Evolutionary conservation across 2,888 invertebrate genomes (phyloP).

Genomic region (Cryptops parisi): DNA sequence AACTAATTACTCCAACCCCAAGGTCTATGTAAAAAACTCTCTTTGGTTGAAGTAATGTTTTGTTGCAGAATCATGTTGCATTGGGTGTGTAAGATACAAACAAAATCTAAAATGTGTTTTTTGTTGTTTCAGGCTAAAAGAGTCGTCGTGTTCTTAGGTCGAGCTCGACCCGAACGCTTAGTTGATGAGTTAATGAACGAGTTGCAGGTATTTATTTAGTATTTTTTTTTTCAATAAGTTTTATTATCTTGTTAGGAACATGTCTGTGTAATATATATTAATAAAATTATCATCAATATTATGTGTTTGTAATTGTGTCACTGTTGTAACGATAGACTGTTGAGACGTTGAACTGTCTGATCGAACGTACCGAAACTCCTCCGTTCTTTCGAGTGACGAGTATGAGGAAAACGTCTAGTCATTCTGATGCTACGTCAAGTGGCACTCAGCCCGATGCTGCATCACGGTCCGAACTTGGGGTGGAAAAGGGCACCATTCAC

Average conservation of each 20-base stretch:
- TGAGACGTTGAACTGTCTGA: conserved; percentile 86
- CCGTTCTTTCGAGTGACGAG: conserved; percentile 86
- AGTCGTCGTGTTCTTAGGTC: conserved; percentile 80
- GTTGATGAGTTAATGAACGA: conserved; percentile 96
- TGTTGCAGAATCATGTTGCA: too few relatives aligned
- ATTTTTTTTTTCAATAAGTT: too few relatives aligned
- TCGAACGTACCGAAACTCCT: conserved; percentile 94
- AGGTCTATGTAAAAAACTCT: too few relatives aligned
- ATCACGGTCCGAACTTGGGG: conserved; percentile 43
- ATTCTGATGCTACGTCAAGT: conserved; percentile 40
- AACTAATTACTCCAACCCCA: too few relatives aligned
- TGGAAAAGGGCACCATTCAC: conserved; percentile 90
- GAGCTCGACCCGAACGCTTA: conserved; percentile 78
- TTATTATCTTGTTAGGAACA: too few relatives aligned
- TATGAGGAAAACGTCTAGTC: conserved; percentile 73
- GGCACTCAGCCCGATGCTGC: conserved; percentile 23
- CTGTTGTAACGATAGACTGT: conserved; percentile 44
- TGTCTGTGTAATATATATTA: too few relatives aligned
- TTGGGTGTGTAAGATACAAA: too few relatives aligned
- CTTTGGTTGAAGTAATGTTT: too few relatives aligned
- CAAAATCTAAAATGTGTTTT: too few relatives aligned
- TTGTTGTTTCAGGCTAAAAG: conserved; percentile 61
- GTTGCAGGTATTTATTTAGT: conserved; percentile 45
- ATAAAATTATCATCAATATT: background rate
- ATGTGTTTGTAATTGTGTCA: background rate